Percentiles rank a stretch among this genome's conserved stretches.
These are phyloP conservation scores for Montipora cactus DNA, from an alignment of 64 coral and sea anemone species.

Conservation along the genomic window DNA sequence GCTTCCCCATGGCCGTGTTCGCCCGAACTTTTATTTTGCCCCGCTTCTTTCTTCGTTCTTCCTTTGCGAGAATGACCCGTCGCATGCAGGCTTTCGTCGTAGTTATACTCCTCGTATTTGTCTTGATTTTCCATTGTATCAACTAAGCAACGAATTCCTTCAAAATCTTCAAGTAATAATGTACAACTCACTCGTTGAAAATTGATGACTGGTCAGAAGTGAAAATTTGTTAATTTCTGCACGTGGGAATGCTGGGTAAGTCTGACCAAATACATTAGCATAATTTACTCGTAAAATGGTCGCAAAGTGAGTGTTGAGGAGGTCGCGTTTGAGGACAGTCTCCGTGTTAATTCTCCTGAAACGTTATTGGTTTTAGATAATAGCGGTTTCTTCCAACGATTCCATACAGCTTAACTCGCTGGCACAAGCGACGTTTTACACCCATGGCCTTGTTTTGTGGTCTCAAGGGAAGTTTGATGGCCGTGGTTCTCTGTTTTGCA, in stretches of 20 bases:
- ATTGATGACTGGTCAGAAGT: neutral
- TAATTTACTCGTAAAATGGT: no score
- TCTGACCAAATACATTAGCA: neutral
- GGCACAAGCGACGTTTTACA: neutral
- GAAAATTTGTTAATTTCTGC: neutral
- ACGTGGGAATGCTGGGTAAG: neutral
- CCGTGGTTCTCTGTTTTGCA: neutral
- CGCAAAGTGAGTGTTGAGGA: neutral
- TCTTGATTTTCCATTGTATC: constrained; percentile 77
- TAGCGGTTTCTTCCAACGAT: neutral
- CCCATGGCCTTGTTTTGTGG: neutral
- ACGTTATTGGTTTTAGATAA: neutral
- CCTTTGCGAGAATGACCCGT: constrained; percentile 85
- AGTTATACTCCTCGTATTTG: constrained; percentile 92
- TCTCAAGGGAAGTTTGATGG: neutral
- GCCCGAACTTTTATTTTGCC: constrained; percentile 78
- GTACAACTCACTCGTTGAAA: neutral
- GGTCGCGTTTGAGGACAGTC: no score
- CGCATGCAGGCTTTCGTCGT: constrained; percentile 88
- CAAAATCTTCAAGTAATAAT: no score
- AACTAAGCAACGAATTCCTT: no score
- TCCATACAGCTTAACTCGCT: neutral
- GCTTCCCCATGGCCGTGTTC: constrained; percentile 73
- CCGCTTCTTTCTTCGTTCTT: constrained; percentile 91
- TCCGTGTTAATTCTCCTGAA: no score